Evolutionary conservation across 2,797 vertebrate species (phyloP).

Genomic region (Cuculus canorus): DNA sequence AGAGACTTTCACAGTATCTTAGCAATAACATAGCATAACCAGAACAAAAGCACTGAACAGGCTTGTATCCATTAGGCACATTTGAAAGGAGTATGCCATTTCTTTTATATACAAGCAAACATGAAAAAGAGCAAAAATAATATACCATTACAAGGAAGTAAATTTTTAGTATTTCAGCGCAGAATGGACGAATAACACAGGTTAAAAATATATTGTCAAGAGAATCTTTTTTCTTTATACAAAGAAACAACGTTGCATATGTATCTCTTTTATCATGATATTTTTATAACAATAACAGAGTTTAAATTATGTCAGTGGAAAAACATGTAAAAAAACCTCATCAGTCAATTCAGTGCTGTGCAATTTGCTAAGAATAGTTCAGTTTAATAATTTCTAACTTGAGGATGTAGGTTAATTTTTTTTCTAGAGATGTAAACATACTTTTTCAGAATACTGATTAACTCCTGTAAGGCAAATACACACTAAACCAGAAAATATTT

Average conservation of each 20-base stretch:
- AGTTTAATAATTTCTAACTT: background rate
- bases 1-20: constrained; percentile 14
- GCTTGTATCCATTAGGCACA: background rate
- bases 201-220: background rate
- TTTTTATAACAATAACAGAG: background rate
- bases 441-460: background rate
- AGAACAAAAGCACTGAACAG: constrained; percentile 4
- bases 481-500: background rate
- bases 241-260: background rate
- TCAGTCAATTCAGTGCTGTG: background rate
- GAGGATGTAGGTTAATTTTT: background rate
- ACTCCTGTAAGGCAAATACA: background rate
- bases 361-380: background rate
- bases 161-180: background rate
- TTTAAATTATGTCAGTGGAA: background rate
- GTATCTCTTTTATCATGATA: background rate
- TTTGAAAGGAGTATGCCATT: background rate
- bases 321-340: background rate
- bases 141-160: background rate
- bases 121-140: background rate
- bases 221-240: background rate
- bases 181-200: background rate
- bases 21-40: constrained; percentile 4
- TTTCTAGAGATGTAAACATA: background rate
- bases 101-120: background rate